Conservation (phyloP, 2,797 vertebrate species). For the Rhinoraja longicauda region DNA sequence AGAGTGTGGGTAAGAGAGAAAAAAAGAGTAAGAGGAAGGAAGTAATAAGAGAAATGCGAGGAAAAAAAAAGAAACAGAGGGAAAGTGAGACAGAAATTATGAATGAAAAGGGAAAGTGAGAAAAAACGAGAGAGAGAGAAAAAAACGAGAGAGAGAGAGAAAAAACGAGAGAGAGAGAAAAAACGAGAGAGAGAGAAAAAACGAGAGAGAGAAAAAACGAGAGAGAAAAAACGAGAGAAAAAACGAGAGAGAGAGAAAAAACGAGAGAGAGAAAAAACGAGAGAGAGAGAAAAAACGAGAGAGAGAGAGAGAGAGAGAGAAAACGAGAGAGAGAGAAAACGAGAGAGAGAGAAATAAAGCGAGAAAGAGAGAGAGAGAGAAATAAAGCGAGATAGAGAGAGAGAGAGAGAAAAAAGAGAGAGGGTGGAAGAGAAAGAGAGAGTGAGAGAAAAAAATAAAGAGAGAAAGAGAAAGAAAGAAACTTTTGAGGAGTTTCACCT, state of each 20-base stretch:
- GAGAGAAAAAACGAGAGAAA: background rate
- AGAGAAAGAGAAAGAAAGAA: too few relatives aligned
- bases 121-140: background rate
- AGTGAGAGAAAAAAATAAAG: too few relatives aligned
- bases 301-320: background rate
- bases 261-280: background rate
- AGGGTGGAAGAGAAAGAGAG: background rate
- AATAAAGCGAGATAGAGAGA: background rate
- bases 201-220: background rate
- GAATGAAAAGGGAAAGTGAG: background rate
- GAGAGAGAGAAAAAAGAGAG: background rate
- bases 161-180: background rate
- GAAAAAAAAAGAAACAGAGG: background rate
- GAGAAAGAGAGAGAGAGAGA: background rate
- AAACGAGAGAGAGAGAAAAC: background rate
- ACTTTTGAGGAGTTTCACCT: background rate
- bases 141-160: background rate
- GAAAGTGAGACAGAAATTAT: background rate
- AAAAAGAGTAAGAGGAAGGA: background rate
- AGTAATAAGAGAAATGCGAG: background rate
- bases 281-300: background rate
- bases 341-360: background rate
- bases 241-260: too few relatives aligned
- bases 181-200: background rate
- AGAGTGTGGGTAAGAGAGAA: too few relatives aligned